Base-by-base conservation (phyloP, 2,797 vertebrate genomes). In the Rhabdophis nuchalis region DNA sequence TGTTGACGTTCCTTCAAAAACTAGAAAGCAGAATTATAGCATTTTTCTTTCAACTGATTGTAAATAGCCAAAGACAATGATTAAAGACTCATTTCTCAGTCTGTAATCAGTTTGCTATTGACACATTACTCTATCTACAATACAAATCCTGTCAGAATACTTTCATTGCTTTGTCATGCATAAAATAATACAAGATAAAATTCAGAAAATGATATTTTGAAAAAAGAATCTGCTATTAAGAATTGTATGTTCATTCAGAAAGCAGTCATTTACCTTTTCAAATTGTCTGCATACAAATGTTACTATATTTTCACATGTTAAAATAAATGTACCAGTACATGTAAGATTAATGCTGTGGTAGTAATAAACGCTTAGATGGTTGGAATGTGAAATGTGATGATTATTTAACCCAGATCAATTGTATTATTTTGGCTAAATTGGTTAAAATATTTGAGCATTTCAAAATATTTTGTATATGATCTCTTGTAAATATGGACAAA, bases 91-190 rank as follows among this genome's bases (percentile, higher is more conserved):
- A 41, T 89, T 91, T 85, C 77, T 92, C n/a, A 92, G 50, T 64
- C 57, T 92, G 54, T 56, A 89, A 85, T 16, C 77, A 64, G 52
- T 57, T 77, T 89, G 50, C 13, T 25, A 64, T 60, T 46, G 87
- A 89, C 87, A 86, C n/a, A 86, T 58, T 11, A 58, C 89, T 85
- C 89, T 85, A 64, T 64, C 91, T 64, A 52, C 89, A 92, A 89
- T 56, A 86, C 23, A 89, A 25, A 89, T 41, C n/a, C 41, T 60
- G 56, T 89, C 25, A 52, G 11, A 87, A 89, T 36, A 85, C 91
- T 89, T 89, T 92, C 87, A 92, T 54, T 85, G 57, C 72, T 92
- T 89, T 86, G 87, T 89, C 72, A 56, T 89, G 87, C 87, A 64
- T 89, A 92, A 64, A 92, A 86, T 89, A 89, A 77, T 10, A 86